A percentile compares a stretch with the other conserved stretches of the same genome.
Evolutionary conservation across 2,797 vertebrate genomes (phyloP).

Genomic region (Aphelocoma californica): DNA sequence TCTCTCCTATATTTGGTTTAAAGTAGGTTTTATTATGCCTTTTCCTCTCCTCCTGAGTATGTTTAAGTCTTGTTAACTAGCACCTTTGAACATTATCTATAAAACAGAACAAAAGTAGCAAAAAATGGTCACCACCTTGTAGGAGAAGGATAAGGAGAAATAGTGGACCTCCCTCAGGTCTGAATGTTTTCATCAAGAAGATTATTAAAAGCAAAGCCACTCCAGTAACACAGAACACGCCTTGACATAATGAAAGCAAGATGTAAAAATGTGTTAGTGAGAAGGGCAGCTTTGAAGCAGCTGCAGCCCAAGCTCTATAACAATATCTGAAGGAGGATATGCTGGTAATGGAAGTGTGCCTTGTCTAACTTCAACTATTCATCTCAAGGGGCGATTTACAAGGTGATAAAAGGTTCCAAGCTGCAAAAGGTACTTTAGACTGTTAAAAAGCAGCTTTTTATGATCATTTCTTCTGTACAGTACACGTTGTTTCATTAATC

Average conservation of each 20-base stretch:
- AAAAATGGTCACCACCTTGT: constrained; percentile 18
- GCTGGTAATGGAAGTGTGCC: constrained; percentile 64
- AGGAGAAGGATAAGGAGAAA: constrained; percentile 5
- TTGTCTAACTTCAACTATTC: constrained; percentile 67
- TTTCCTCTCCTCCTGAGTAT: constrained; percentile 29
- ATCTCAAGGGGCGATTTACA: constrained; percentile 77
- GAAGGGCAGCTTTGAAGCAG: constrained; percentile 66
- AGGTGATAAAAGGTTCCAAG: constrained; percentile 80
- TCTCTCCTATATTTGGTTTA: constrained; percentile 37
- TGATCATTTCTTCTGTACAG: constrained; percentile 72
- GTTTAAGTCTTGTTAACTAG: neutral
- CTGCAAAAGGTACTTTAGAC: constrained; percentile 75
- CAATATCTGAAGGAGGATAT: constrained; percentile 50
- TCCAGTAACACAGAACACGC: constrained; percentile 31
- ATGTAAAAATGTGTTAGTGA: constrained; percentile 69
- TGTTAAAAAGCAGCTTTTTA: constrained; percentile 77
- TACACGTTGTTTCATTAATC: constrained; percentile 79
- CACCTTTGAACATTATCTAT: neutral
- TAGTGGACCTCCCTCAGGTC: constrained; percentile 37
- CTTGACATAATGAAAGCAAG: constrained; percentile 68
- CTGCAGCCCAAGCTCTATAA: constrained; percentile 41
- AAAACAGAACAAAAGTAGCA: constrained; percentile 18
- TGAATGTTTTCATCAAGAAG: constrained; percentile 10
- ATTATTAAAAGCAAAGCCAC: constrained; percentile 61
- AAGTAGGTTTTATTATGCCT: constrained; percentile 26